Evolutionary conservation across 2,888 invertebrate species (phyloP).

Genomic region (Glyphotaelius pellucidus): DNA sequence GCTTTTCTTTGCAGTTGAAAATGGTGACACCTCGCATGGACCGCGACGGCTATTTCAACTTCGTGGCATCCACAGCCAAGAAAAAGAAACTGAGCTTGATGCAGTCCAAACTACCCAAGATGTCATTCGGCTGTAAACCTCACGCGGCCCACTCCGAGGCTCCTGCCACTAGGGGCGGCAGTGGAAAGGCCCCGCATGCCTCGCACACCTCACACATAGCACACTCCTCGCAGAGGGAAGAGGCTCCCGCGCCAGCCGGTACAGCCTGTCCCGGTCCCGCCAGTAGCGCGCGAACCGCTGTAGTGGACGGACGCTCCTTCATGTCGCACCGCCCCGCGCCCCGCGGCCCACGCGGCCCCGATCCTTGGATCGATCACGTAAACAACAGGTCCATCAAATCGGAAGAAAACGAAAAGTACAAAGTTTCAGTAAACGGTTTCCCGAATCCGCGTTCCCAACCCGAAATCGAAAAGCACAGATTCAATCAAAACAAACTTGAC

Average conservation of each 20-base stretch:
- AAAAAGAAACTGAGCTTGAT: conserved; percentile 77
- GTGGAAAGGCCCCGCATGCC: neutral
- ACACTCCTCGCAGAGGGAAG: conserved; percentile 49
- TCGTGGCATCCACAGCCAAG: conserved; percentile 76
- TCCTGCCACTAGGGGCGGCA: conserved; percentile 45
- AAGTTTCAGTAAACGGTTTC: conserved; percentile 24
- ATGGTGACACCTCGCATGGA: conserved; percentile 76
- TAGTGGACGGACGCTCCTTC: conserved; percentile 73
- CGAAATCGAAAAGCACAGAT: conserved; percentile 44
- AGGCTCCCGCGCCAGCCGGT: conserved; percentile 16
- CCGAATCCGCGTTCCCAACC: neutral
- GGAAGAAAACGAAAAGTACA: conserved; percentile 52
- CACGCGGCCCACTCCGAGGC: conserved; percentile 68
- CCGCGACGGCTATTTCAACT: conserved; percentile 76
- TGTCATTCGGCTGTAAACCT: conserved; percentile 74
- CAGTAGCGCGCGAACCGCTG: conserved; percentile 65
- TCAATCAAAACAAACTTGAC: conserved; percentile 54
- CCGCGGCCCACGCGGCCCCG: conserved; percentile 64
- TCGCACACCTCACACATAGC: neutral
- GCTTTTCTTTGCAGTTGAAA: conserved; percentile 72
- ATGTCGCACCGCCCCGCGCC: conserved; percentile 62
- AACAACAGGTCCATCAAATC: conserved; percentile 56
- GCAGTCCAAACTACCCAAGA: conserved; percentile 75
- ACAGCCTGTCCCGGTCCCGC: neutral
- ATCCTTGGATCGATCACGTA: conserved; percentile 61